These are phyloP conservation scores for Aleiodes alternator DNA, from an alignment of 2,888 invertebrate genomes.

Conservation along the genomic window DNA sequence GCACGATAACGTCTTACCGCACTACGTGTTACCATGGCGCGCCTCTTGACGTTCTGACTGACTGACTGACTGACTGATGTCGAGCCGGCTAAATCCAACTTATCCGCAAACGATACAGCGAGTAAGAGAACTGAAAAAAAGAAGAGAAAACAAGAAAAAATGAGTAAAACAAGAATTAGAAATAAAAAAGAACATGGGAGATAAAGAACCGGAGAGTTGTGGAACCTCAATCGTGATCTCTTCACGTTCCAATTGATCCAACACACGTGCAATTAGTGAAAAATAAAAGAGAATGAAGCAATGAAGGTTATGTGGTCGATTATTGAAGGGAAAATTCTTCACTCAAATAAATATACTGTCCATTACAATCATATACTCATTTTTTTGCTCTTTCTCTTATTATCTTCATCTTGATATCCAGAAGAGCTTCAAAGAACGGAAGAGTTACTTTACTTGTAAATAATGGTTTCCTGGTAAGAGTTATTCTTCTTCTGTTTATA, in stretches of 20 bases:
- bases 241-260: constrained; percentile 30
- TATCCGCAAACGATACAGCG: constrained; percentile 42
- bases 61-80: constrained; percentile 65
- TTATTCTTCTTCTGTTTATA: constrained; percentile 62
- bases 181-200: constrained; percentile 12
- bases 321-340: constrained; percentile 1
- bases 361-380: constrained; percentile 8
- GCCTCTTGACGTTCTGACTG: constrained; percentile 60
- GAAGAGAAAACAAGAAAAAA: constrained; percentile 2
- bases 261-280: constrained; percentile 22
- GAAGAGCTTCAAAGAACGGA: constrained; percentile 42
- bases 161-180: constrained; percentile 4
- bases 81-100: constrained; percentile 58
- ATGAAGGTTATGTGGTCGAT: too few species aligned
- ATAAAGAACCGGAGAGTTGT: constrained; percentile 1
- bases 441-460: constrained; percentile 62
- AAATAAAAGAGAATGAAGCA: constrained; percentile 1
- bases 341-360: not conserved
- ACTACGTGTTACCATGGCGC: constrained; percentile 66
- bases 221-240: constrained; percentile 32
- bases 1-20: constrained; percentile 71
- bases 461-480: constrained; percentile 70
- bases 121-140: constrained; percentile 17
- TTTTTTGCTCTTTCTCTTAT: constrained; percentile 5
- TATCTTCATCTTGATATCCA: constrained; percentile 12